These are phyloP conservation scores for Rhagoletis zephyria DNA, from an alignment of 1,140 invertebrate species.

Conservation along the genomic window DNA sequence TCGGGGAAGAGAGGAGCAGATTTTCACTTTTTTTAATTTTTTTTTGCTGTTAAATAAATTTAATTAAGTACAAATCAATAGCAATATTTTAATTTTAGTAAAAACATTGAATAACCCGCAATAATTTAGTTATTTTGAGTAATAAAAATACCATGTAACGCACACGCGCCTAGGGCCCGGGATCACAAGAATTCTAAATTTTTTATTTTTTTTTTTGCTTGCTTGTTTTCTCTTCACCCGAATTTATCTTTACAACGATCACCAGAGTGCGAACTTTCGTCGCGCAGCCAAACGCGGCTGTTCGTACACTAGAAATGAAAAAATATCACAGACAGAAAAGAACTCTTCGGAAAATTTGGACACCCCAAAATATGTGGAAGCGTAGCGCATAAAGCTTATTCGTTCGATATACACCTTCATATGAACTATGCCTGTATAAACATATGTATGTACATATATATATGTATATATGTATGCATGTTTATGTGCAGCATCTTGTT, in stretches of 20 bases:
- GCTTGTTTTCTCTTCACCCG: neutral
- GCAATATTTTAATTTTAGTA: neutral
- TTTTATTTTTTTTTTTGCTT: neutral
- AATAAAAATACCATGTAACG: neutral
- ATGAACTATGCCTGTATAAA: neutral
- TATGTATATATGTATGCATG: neutral
- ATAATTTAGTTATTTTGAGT: neutral
- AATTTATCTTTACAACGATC: slow-evolving; percentile 10
- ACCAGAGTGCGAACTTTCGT: slow-evolving; percentile 43
- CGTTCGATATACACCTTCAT: neutral
- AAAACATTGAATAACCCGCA: neutral
- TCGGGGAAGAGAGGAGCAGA: neutral
- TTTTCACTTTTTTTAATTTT: neutral
- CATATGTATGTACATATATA: neutral
- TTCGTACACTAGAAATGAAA: slow-evolving; percentile 38
- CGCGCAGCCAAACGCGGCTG: slow-evolving; percentile 39
- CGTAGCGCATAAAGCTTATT: slow-evolving; percentile 11
- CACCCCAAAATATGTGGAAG: slow-evolving; percentile 7
- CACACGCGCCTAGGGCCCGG: slow-evolving; percentile 12
- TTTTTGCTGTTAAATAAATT: neutral
- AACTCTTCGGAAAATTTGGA: slow-evolving; percentile 27
- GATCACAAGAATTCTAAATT: slow-evolving; percentile 8
- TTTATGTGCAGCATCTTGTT: neutral
- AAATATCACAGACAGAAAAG: slow-evolving; percentile 24
- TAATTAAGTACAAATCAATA: neutral